Evolutionary conservation across 2,113 vertebrate genomes (phyloP).

Genomic region (Corythornis cristatus): DNA sequence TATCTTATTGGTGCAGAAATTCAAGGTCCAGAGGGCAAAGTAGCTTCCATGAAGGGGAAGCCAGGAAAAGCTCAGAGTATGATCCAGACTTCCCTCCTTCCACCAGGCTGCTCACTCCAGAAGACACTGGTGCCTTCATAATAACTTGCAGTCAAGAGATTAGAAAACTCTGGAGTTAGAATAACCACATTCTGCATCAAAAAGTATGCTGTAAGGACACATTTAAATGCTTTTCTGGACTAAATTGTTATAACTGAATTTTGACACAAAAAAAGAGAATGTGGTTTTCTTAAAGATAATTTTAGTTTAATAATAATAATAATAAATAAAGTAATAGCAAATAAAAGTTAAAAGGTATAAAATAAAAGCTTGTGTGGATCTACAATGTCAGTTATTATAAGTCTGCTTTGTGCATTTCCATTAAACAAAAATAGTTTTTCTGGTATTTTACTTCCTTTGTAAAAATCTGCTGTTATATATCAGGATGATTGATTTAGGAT

Average conservation of each 20-base stretch:
- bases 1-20: not conserved
- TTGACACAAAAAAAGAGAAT: not conserved
- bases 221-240: not conserved
- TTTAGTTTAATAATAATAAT: not conserved
- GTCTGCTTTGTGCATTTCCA: not conserved
- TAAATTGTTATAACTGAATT: not conserved
- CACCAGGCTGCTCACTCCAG: not conserved
- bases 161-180: not conserved
- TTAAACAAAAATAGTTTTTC: not conserved
- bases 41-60: not conserved
- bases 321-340: not conserved
- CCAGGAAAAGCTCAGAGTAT: not conserved
- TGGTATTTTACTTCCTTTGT: not conserved
- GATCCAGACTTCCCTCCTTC: not conserved
- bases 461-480: not conserved
- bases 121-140: not conserved
- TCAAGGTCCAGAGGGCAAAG: not conserved
- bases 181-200: not conserved
- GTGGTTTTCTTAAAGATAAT: not conserved
- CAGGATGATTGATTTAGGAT: not conserved
- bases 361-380: not conserved
- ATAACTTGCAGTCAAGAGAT: not conserved
- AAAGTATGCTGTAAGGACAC: not conserved
- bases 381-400: not conserved
- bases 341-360: not conserved